Evolutionary conservation across 2,113 vertebrate species (phyloP).

Genomic region (Alethe castanea): DNA sequence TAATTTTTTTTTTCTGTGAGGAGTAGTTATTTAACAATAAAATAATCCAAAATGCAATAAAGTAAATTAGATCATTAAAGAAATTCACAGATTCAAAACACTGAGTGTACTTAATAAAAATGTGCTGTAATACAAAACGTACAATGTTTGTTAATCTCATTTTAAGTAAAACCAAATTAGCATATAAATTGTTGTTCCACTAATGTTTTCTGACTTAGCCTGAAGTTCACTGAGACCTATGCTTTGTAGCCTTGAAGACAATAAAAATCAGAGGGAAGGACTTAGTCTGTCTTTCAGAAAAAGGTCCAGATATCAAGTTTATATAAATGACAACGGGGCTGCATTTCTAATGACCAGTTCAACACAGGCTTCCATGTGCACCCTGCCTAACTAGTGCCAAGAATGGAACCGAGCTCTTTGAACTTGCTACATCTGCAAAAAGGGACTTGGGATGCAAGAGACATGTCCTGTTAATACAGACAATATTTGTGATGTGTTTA

Average conservation of each 20-base stretch:
- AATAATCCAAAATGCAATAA: not conserved
- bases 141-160: not conserved
- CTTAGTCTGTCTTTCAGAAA: not conserved
- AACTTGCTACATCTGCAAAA: not conserved
- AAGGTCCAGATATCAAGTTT: not conserved
- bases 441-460: rapidly evolving
- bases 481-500: not conserved
- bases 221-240: not conserved
- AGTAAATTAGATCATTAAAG: not conserved
- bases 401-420: not conserved
- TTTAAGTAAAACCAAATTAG: not conserved
- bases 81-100: not conserved
- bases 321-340: not conserved
- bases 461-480: not conserved
- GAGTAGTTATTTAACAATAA: not conserved
- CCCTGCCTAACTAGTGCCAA: not conserved
- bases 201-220: not conserved
- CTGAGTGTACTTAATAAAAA: not conserved
- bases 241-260: not conserved
- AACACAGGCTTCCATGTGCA: not conserved
- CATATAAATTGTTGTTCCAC: not conserved
- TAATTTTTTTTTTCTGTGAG: not conserved
- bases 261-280: not conserved
- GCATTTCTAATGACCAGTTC: not conserved
- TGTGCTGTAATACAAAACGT: not conserved